A percentile compares a stretch with the other conserved stretches of the same genome.
Evolutionary conservation across 2,797 vertebrate genomes (phyloP).

Genomic region (Xiphorhynchus erythropygius): DNA sequence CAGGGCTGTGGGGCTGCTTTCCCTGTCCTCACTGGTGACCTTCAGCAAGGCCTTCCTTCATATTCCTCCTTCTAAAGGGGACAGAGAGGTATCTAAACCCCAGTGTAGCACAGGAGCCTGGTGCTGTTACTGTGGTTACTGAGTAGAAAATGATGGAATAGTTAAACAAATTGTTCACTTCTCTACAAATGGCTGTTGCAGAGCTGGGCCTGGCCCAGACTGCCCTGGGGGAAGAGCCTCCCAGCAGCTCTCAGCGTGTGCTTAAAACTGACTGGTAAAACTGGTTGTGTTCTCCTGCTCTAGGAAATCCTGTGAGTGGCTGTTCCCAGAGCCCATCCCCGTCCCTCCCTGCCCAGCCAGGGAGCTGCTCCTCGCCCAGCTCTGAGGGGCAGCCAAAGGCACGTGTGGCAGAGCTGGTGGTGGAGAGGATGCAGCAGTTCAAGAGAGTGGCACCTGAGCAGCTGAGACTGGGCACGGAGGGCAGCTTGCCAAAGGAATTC

Average conservation of each 20-base stretch:
- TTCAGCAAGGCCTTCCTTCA: background rate
- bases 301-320: background rate
- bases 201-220: background rate
- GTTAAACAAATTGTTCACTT: background rate
- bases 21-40: background rate
- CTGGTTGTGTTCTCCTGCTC: background rate
- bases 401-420: constrained; percentile 79
- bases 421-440: constrained; percentile 89
- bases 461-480: constrained; percentile 60
- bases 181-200: background rate
- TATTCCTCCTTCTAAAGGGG: background rate
- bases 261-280: background rate
- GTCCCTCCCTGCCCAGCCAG: background rate
- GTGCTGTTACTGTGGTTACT: background rate
- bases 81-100: background rate
- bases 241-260: background rate
- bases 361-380: constrained; percentile 33
- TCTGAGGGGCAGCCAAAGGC: background rate
- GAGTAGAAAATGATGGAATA: background rate
- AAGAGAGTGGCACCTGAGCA: constrained; percentile 81
- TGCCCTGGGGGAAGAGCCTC: background rate
- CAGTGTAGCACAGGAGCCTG: background rate
- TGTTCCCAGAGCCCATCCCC: background rate
- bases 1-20: background rate
- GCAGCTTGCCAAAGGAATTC: background rate